Evolutionary conservation across 2,113 vertebrate species (phyloP).

Genomic region (Shinisaurus crocodilurus): DNA sequence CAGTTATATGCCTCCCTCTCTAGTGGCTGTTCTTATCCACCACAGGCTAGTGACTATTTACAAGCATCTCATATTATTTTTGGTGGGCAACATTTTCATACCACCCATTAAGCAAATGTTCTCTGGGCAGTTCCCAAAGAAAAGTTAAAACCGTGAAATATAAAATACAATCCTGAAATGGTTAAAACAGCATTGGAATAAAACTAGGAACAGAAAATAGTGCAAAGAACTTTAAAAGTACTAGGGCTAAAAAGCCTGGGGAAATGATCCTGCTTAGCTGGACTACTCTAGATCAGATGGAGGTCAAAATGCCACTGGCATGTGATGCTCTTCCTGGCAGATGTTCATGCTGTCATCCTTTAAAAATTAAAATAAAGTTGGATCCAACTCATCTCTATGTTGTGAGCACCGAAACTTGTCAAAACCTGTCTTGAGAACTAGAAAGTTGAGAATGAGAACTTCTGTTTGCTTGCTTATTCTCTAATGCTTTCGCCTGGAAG

Average conservation of each 20-base stretch:
- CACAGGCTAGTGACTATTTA: background rate
- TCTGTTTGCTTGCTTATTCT: conserved; percentile 65
- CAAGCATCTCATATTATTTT: background rate
- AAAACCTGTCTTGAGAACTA: conserved; percentile 62
- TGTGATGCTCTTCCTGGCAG: conserved; percentile 40
- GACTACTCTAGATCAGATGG: fast-evolving
- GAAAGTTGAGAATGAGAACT: conserved; percentile 70
- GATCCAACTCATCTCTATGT: conserved; percentile 42
- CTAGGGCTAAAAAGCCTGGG: background rate
- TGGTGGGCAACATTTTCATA: background rate
- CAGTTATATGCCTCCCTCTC: background rate
- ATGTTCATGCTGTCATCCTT: conserved; percentile 10
- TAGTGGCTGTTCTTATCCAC: background rate
- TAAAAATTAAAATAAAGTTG: conserved; percentile 22
- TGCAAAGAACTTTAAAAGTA: background rate
- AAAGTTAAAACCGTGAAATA: background rate
- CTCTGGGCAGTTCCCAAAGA: background rate
- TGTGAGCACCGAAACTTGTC: conserved; percentile 59
- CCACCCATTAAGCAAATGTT: background rate
- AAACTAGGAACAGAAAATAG: background rate
- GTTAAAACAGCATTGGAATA: background rate
- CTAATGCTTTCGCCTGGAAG: conserved; percentile 50
- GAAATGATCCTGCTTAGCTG: background rate
- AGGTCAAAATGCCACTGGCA: background rate
- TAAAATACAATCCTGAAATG: background rate